These are phyloP conservation scores for Pseudorhombus dupliciocellatus DNA, from an alignment of 2,113 vertebrate genomes.

Conservation along the genomic window DNA sequence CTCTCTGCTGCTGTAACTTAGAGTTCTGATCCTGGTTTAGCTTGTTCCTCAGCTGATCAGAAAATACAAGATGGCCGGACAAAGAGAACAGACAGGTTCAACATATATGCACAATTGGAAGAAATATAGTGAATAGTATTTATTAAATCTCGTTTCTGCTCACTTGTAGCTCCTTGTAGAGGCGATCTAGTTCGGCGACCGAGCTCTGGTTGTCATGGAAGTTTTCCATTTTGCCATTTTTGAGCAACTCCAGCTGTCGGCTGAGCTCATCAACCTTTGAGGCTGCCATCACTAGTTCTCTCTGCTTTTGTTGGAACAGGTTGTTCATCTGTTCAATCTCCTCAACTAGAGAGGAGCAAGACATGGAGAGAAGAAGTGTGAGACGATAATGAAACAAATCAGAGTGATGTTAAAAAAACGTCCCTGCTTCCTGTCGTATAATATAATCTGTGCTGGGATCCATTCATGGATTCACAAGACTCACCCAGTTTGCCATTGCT, in stretches of 20 bases:
- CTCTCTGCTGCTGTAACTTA: constrained; percentile 95
- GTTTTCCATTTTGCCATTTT: constrained; percentile 90
- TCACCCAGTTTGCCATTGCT: constrained; percentile 95
- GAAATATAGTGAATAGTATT: background rate
- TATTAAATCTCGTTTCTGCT: background rate
- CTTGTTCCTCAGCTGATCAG: constrained; percentile 89
- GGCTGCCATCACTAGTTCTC: constrained; percentile 90
- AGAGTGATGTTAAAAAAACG: no score
- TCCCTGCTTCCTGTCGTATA: background rate
- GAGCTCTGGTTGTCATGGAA: constrained; percentile 90
- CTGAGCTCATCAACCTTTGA: constrained; percentile 95
- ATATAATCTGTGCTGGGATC: background rate
- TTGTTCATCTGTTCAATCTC: constrained; percentile 99
- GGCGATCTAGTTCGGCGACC: constrained; percentile 91
- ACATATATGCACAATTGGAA: background rate
- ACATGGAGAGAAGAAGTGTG: constrained; percentile 36
- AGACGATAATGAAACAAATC: background rate
- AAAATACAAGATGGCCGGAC: background rate
- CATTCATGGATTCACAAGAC: constrained; percentile 12
- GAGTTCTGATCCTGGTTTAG: constrained; percentile 97
- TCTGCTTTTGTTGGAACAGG: constrained; percentile 97
- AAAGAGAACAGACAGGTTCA: background rate
- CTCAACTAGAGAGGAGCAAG: constrained; percentile 83
- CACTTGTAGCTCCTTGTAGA: constrained; percentile 98
- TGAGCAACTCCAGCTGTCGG: constrained; percentile 94